phyloP scores from a whole-genome alignment of 2,888 invertebrate genomes.

The Ophion ventricosus region DNA sequence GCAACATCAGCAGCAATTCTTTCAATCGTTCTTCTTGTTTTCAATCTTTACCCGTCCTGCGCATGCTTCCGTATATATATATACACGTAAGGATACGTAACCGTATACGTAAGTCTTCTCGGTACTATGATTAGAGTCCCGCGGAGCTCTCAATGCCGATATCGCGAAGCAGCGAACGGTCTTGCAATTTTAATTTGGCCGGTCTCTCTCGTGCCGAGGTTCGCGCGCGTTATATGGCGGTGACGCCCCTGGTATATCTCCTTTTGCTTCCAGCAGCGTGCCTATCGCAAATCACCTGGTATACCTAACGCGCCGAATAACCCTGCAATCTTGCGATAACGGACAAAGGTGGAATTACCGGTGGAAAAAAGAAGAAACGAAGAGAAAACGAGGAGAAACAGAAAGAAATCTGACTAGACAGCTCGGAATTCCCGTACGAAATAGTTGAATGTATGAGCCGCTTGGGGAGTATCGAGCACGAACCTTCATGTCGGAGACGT shows the following conservation, averaged over 20 bases:
- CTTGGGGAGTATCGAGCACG: constrained; percentile 61
- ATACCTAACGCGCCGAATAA: constrained; percentile 50
- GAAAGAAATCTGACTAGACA: constrained; percentile 56
- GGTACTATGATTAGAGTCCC: constrained; percentile 64
- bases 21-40: constrained; percentile 52
- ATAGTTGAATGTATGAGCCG: constrained; percentile 1
- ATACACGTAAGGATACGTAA: constrained; percentile 25
- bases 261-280: constrained; percentile 34
- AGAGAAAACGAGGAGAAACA: constrained; percentile 29
- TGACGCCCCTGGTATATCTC: constrained; percentile 52
- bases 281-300: constrained; percentile 60
- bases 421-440: constrained; percentile 32
- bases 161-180: constrained; percentile 56
- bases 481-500: constrained; percentile 66
- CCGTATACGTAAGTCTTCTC: constrained; percentile 52
- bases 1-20: constrained; percentile 54
- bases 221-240: constrained; percentile 37
- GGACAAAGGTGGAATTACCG: constrained; percentile 41
- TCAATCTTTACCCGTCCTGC: constrained; percentile 36
- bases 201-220: constrained; percentile 48
- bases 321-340: constrained; percentile 52
- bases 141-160: constrained; percentile 40
- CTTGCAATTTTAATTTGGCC: constrained; percentile 69
- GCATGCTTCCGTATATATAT: constrained; percentile 17
- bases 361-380: constrained; percentile 1